Evolutionary conservation across 2,113 vertebrate genomes (phyloP).

Genomic region (Pagrus major): DNA sequence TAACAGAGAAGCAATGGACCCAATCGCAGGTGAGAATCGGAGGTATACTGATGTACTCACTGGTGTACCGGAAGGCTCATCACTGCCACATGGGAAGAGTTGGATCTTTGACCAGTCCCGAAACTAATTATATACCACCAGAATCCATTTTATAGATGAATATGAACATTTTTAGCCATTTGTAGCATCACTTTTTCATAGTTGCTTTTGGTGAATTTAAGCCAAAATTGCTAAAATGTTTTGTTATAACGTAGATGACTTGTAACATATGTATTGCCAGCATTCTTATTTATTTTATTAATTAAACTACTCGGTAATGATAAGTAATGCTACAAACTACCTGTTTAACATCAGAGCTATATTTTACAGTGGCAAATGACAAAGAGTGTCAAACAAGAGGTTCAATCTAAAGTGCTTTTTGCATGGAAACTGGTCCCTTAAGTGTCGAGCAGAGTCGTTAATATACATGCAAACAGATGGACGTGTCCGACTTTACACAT

Average conservation of each 20-base stretch:
- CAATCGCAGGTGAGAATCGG: constrained; percentile 93
- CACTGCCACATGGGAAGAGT: neutral
- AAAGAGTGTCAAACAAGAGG: too few species aligned
- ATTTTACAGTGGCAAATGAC: neutral
- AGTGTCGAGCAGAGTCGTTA: too few species aligned
- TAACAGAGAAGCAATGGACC: constrained; percentile 99
- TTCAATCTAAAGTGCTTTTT: too few species aligned
- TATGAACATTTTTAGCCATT: neutral
- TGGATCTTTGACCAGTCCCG: neutral
- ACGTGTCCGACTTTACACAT: too few species aligned
- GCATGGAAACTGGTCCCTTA: too few species aligned
- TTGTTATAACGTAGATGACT: too few species aligned
- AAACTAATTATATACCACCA: neutral
- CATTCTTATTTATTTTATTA: too few species aligned
- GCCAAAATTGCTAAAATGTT: too few species aligned
- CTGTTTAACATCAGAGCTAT: neutral
- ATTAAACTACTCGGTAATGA: too few species aligned
- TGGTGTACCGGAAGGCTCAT: neutral
- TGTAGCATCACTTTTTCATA: neutral
- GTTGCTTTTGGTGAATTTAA: too few species aligned
- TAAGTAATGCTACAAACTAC: neutral
- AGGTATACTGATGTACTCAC: neutral
- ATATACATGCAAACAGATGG: too few species aligned
- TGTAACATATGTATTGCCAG: too few species aligned
- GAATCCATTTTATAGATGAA: neutral